Base-by-base conservation (phyloP, 2,888 invertebrate genomes). In the Scaptodrosophila latifasciaeformis region DNA sequence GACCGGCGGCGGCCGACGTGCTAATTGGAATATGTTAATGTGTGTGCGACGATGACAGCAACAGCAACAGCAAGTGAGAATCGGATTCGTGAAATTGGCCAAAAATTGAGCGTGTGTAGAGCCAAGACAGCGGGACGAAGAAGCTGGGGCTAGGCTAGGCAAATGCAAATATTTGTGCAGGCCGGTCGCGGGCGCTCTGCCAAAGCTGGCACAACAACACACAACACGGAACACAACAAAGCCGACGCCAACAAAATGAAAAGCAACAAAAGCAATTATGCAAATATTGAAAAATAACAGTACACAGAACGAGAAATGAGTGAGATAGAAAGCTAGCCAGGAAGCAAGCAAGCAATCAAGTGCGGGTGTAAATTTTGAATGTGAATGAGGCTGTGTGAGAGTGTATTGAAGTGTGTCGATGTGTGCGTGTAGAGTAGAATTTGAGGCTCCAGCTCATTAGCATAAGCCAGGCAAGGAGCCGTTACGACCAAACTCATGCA, bases 221-320 rank as follows among this genome's bases (percentile, higher is more conserved):
- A n/a, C n/a, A n/a, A n/a, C n/a, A n/a, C n/a, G n/a, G n/a, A n/a
- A n/a, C 24, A 24, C 24, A 24, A 24, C 7, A 24, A 24, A 34
- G 61, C 62, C 53, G 62, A 60, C 62, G 62, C 62, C 63, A 59
- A 65, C 65, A 56, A 68, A 67, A 65, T 53, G 66, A 68, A n/a
- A 70, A 70, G 68, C 62, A 70, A 70, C 70, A 68, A 70, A 70
- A 70, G 70, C 70, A 70, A 70, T 70, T 70, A 70, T 70, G 70
- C 70, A 70, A 70, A 70, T 70, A 70, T 70, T 70, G 67, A 63
- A 70, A 68, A 70, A 70, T 70, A 70, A 70, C 58, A 58, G 65
- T 66, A 63, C 67, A 59, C n/a, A n/a, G n/a, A n/a, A n/a, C n/a
- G n/a, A n/a, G n/a, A n/a, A n/a, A n/a, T n/a, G n/a, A n/a, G n/a